Evolutionary conservation across 2,113 vertebrate species (phyloP).

Genomic region (Hemibates koningsi): DNA sequence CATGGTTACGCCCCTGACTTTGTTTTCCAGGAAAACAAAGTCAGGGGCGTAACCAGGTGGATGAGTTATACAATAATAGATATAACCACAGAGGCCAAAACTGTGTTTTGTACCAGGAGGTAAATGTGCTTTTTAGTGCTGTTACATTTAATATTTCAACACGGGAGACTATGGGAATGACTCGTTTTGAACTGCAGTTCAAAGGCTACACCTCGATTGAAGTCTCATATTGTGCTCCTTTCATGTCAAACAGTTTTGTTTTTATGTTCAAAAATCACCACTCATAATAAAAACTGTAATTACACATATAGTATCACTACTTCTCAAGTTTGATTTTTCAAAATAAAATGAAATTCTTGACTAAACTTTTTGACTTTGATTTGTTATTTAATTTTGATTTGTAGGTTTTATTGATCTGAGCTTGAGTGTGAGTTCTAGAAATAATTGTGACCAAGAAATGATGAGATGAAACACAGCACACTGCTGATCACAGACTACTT

Average conservation of each 20-base stretch:
- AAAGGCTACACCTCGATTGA: background rate
- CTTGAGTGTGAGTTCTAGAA: background rate
- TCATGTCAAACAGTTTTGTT: background rate
- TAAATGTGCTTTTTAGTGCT: background rate
- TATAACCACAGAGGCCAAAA: background rate
- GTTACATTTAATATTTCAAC: background rate
- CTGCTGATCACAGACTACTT: background rate
- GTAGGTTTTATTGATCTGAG: background rate
- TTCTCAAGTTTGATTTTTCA: background rate
- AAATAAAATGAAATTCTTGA: background rate
- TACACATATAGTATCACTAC: background rate
- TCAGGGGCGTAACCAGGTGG: background rate
- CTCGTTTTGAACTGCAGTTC: background rate
- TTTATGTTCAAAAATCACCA: background rate
- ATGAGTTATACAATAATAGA: background rate
- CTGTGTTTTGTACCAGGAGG: rapidly evolving
- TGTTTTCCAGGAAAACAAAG: background rate
- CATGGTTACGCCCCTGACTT: background rate
- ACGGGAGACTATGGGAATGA: background rate
- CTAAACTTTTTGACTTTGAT: background rate
- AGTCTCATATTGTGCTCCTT: background rate
- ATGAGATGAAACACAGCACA: background rate
- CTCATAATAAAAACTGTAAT: background rate
- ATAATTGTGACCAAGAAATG: background rate
- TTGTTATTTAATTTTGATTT: background rate